Percentiles rank a stretch among this genome's conserved stretches.
These are phyloP conservation scores for Onychomys leucogaster DNA, from an alignment of 2,797 vertebrate species.

Conservation along the genomic window DNA sequence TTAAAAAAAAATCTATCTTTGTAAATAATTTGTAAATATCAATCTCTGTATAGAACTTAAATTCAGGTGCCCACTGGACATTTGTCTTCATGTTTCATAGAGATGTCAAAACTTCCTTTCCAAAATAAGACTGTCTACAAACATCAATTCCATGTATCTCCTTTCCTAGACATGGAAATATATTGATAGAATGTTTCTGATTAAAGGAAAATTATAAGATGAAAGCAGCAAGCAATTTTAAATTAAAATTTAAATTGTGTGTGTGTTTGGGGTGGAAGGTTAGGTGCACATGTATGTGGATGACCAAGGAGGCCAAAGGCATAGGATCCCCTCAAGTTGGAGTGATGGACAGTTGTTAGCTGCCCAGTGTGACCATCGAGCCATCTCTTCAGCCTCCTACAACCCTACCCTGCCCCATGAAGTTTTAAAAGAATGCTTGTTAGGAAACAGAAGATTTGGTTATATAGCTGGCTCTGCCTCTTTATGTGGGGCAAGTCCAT, in stretches of 20 bases:
- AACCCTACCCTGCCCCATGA: background rate
- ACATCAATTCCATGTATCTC: background rate
- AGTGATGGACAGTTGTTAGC: background rate
- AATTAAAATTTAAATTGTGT: background rate
- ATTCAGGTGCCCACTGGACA: background rate
- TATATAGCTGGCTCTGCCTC: background rate
- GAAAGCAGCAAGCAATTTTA: background rate
- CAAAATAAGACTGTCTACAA: constrained; percentile 33
- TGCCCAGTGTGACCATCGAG: background rate
- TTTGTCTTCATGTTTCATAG: constrained; percentile 8
- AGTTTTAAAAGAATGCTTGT: constrained; percentile 11
- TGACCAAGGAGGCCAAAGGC: background rate
- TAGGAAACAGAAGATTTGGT: background rate
- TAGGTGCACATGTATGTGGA: background rate
- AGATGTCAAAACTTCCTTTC: constrained; percentile 14
- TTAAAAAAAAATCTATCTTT: background rate
- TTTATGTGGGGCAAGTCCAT: constrained; percentile 27
- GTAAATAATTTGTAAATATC: constrained; percentile 27
- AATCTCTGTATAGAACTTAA: background rate
- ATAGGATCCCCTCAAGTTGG: background rate
- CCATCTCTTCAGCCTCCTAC: background rate
- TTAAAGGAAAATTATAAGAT: constrained; percentile 32
- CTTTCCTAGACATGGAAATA: constrained; percentile 25
- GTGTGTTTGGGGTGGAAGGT: background rate
- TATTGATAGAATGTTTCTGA: background rate